Evolutionary conservation across 2,113 vertebrate species (phyloP).

Genomic region (Vulpes lagopus): DNA sequence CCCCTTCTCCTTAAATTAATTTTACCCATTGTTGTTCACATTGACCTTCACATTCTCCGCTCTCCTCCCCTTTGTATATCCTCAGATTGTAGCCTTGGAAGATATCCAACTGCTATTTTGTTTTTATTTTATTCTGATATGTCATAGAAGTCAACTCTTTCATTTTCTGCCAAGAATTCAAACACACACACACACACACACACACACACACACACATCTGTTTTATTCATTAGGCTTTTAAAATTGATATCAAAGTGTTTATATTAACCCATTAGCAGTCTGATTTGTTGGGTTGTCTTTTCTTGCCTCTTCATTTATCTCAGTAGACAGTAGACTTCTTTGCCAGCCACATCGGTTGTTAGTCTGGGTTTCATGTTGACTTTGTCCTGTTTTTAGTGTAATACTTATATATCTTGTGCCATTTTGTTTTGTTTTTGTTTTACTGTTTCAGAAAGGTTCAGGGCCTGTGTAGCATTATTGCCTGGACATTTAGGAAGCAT

Average conservation of each 20-base stretch:
- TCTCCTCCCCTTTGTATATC: neutral
- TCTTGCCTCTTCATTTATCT: neutral
- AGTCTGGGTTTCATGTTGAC: neutral
- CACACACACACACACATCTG: neutral
- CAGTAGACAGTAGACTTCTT: neutral
- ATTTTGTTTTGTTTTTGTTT: conserved; percentile 37
- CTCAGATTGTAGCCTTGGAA: neutral
- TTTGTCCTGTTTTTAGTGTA: neutral
- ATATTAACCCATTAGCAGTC: neutral
- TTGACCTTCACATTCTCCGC: neutral
- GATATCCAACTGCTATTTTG: neutral
- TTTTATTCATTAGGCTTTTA: conserved; percentile 4
- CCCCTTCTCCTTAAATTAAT: neutral
- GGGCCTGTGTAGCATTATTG: neutral
- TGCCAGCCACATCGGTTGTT: neutral
- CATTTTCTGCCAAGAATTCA: neutral
- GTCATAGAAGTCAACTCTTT: neutral
- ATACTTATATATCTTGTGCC: neutral
- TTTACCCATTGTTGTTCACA: neutral
- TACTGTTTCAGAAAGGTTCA: neutral
- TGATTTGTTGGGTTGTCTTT: neutral
- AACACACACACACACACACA: neutral
- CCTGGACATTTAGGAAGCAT: neutral
- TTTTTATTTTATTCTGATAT: neutral
- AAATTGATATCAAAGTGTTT: neutral